Conservation (phyloP, 1,140 invertebrate species). For the Drosophila littoralis region DNA sequence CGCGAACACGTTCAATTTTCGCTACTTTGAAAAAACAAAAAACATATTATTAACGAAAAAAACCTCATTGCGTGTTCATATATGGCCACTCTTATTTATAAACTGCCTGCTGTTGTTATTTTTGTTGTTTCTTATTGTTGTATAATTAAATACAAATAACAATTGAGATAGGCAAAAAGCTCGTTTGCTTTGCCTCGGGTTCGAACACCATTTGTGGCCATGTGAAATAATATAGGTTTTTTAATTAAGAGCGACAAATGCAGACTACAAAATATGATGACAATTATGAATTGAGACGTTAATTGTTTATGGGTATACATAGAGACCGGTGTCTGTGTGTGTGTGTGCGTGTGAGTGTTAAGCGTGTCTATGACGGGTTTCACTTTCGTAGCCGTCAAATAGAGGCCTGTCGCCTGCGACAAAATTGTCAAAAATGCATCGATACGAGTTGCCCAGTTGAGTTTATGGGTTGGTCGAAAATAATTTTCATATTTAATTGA, state of each 20-base stretch:
- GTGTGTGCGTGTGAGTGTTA: background rate
- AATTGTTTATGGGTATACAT: slow-evolving; percentile 49
- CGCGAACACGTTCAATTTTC: background rate
- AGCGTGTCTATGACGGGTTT: slow-evolving; percentile 4
- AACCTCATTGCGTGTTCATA: slow-evolving; percentile 7
- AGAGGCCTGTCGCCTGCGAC: slow-evolving; percentile 50
- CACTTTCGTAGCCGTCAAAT: slow-evolving; percentile 48
- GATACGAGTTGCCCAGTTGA: slow-evolving; percentile 17
- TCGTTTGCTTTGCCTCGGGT: slow-evolving; percentile 7
- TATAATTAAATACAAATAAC: slow-evolving; percentile 74
- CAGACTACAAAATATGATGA: slow-evolving; percentile 42
- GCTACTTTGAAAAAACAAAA: background rate
- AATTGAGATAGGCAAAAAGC: slow-evolving; percentile 56
- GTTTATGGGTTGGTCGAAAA: slow-evolving; percentile 48
- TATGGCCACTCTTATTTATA: slow-evolving; percentile 8
- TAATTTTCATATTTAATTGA: slow-evolving; percentile 74
- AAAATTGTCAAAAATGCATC: slow-evolving; percentile 68
- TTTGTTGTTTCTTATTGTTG: slow-evolving; percentile 12
- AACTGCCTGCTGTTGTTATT: slow-evolving; percentile 7
- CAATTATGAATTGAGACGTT: slow-evolving; percentile 74
- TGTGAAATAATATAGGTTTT: slow-evolving; percentile 54
- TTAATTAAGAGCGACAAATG: slow-evolving; percentile 63
- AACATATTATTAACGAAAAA: background rate
- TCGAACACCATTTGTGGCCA: slow-evolving; percentile 36
- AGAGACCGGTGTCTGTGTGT: background rate